Evolutionary conservation across 2,888 invertebrate species (phyloP).

Genomic region (Orthonychiurus folsomi): DNA sequence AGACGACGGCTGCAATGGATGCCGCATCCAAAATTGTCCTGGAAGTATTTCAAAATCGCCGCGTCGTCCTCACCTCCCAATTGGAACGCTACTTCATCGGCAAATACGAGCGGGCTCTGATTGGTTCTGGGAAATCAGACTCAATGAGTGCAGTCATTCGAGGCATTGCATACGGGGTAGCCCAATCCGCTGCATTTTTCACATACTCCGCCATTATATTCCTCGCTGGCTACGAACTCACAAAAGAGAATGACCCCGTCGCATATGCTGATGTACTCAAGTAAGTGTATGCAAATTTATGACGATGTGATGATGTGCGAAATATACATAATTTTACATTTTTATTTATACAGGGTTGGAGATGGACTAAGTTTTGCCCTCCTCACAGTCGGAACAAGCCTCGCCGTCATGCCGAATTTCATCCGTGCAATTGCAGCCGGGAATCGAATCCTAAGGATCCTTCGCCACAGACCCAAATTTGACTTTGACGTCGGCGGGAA

Average conservation of each 20-base stretch:
- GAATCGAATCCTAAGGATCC: neutral
- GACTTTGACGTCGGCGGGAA: conserved; percentile 3
- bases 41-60: conserved; percentile 22
- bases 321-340: too few species aligned
- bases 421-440: neutral
- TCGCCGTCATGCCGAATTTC: conserved; percentile 47
- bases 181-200: neutral
- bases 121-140: too few species aligned
- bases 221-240: neutral
- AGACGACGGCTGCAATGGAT: conserved; percentile 11
- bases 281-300: too few species aligned
- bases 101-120: conserved; percentile 14
- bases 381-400: conserved; percentile 64
- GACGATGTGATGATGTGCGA: too few species aligned
- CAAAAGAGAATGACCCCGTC: neutral
- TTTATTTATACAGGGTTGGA: conserved; percentile 59
- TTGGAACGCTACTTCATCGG: conserved; percentile 23
- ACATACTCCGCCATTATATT: neutral
- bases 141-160: neutral
- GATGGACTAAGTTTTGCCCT: conserved; percentile 66
- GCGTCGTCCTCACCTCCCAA: conserved; percentile 20
- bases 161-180: neutral
- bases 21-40: conserved; percentile 21
- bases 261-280: neutral
- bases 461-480: neutral